Conservation (phyloP, 2,113 vertebrate genomes). For the Equus quagga region DNA sequence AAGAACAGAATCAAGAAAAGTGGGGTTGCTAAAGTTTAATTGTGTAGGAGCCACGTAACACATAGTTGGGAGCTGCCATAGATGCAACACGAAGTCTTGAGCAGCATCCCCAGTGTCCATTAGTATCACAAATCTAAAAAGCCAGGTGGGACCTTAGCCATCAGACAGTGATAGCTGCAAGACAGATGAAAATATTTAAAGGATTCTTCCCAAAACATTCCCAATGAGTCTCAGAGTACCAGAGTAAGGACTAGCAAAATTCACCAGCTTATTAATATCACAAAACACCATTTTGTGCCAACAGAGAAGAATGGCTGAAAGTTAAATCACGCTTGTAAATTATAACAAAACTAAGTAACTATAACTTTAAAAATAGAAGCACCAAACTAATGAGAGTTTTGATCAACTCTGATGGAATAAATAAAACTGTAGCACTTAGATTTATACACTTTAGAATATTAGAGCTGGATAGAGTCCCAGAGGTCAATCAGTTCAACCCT, state of each 20-base stretch:
- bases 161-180: neutral
- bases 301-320: neutral
- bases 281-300: neutral
- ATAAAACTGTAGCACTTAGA: neutral
- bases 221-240: neutral
- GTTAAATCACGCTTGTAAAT: neutral
- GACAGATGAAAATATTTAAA: slow-evolving; percentile 13
- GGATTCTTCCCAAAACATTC: neutral
- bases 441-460: neutral
- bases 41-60: neutral
- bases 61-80: neutral
- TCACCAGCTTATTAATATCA: neutral
- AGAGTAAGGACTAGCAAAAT: neutral
- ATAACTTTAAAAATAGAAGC: slow-evolving; percentile 26
- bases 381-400: neutral
- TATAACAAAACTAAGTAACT: neutral
- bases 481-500: neutral
- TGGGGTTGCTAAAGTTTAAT: neutral
- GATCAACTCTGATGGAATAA: neutral
- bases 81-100: neutral
- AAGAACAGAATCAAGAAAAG: neutral
- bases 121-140: neutral
- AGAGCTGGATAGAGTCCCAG: neutral
- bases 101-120: neutral
- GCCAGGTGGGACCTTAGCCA: neutral